Evolutionary conservation across 2,888 invertebrate species (phyloP).

Genomic region (Tryphoninae sp.): DNA sequence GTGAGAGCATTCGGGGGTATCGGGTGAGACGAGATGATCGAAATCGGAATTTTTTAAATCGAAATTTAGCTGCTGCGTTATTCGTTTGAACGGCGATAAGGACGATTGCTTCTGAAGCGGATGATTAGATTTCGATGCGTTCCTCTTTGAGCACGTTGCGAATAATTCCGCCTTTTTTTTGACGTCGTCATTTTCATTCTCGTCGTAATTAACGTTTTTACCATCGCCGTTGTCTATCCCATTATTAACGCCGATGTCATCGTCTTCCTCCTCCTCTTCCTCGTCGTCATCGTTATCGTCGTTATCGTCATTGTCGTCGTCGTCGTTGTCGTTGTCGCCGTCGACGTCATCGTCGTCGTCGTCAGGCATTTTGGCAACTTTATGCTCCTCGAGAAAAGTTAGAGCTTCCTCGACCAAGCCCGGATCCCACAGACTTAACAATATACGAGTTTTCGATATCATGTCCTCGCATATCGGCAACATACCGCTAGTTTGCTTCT

Average conservation of each 20-base stretch:
- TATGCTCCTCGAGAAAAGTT: conserved; percentile 91
- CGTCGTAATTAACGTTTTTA: conserved; percentile 13
- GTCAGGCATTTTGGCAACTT: conserved; percentile 81
- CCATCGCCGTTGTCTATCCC: too few species aligned
- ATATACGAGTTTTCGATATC: conserved; percentile 89
- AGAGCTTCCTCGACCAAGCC: conserved; percentile 93
- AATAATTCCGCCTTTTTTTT: neutral
- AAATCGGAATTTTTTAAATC: conserved; percentile 89
- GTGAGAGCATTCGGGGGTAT: conserved; percentile 84
- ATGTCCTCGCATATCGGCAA: conserved; percentile 89
- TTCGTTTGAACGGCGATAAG: conserved; percentile 87
- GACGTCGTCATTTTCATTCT: conserved; percentile 7
- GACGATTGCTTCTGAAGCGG: neutral
- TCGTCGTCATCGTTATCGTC: too few species aligned
- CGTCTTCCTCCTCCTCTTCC: too few species aligned
- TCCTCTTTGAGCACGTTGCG: neutral
- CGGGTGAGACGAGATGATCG: conserved; percentile 87
- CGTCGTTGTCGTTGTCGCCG: too few species aligned
- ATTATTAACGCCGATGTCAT: too few species aligned
- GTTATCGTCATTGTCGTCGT: too few species aligned
- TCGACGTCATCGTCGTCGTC: conserved; percentile 62
- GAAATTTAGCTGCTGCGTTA: conserved; percentile 89
- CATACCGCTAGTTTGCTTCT: conserved; percentile 89
- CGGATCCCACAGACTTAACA: conserved; percentile 93
- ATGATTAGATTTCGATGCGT: conserved; percentile 3